Percentiles rank a stretch among this genome's conserved stretches.
Conservation (phyloP, 1,140 invertebrate species). For the Brachionus paranguensis region DNA sequence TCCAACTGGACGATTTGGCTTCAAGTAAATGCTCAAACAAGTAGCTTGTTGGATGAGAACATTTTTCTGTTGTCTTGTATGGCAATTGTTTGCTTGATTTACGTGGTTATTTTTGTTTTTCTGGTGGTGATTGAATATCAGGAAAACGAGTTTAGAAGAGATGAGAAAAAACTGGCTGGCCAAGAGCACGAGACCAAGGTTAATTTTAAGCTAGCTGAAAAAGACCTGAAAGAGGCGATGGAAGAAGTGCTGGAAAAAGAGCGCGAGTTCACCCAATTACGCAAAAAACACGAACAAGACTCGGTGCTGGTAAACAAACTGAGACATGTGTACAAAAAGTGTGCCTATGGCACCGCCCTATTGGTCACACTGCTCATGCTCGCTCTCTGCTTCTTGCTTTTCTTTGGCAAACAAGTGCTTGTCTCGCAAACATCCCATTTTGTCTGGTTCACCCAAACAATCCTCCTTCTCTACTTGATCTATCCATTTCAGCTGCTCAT, state of each 20-base stretch:
- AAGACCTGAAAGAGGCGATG: conserved; percentile 33
- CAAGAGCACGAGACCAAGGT: conserved; percentile 20
- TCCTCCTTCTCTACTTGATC: conserved; percentile 1
- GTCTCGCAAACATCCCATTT: conserved; percentile 19
- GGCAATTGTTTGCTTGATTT: neutral
- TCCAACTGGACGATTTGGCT: neutral
- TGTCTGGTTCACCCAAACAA: neutral
- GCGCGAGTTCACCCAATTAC: neutral
- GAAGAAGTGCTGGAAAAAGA: neutral
- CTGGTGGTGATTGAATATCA: neutral
- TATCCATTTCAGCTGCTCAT: conserved; percentile 32
- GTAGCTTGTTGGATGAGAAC: neutral
- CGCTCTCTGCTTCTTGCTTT: neutral
- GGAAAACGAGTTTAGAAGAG: conserved; percentile 3
- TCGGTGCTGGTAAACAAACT: neutral
- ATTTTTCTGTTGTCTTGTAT: neutral
- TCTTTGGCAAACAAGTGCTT: neutral
- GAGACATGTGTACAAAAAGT: neutral
- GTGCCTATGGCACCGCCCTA: neutral
- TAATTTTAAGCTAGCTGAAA: conserved; percentile 24
- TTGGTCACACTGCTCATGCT: neutral
- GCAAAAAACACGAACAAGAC: neutral
- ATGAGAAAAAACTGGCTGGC: neutral
- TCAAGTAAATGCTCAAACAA: neutral
- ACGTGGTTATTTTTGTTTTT: neutral